Evolutionary conservation across 2,888 invertebrate species (phyloP), one percentile per base, ranked within the genome.

Genomic region (Phyllotreta cruciferae): DNA sequence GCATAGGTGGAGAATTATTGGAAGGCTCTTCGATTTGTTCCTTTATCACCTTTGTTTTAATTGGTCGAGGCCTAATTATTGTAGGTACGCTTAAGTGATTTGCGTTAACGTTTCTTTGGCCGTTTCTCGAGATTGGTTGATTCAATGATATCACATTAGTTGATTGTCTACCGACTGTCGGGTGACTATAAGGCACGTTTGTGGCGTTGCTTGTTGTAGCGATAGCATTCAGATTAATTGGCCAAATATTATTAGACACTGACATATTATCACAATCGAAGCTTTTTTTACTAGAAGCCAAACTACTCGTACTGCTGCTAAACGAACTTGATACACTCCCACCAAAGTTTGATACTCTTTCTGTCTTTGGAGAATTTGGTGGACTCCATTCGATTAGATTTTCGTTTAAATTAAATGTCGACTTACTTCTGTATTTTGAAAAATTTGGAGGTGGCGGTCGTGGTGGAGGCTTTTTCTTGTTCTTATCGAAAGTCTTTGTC

Each of bases 241-340:
- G 66, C 81, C 82, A 75, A 83, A 70, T 10, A 62, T 68, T 67
- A 39, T 86, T 75, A 82, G 84, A 39, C 83, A 78, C 70, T 81
- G 81, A 66, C 37, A 67, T 35, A 10, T 24, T 24, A 24, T 88
- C 83, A 73, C 88, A 87, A 76, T 91, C 90, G 78, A 91, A 91
- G 77, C 93, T 92, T 82, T 92, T 93, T 79, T 93, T 93, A 77
- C 93, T 93, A 3, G 91, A 79, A 45, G 81, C 79, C 67, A 86
- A 82, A 74, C 86, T 86, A 73, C 83, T 86, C 72, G 83, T 78
- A 68, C 79, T 78, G 70, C 80, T 80, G 60, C 79, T 81, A 64
- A 77, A 79, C 9, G 80, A 80, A 71, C 80, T 79, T 24, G 79
- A 81, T 13, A 80, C 75, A 72, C 80, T 81, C 39, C 81, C 81